Conservation (phyloP, 2,888 invertebrate species). For the Phortica okadai region DNA sequence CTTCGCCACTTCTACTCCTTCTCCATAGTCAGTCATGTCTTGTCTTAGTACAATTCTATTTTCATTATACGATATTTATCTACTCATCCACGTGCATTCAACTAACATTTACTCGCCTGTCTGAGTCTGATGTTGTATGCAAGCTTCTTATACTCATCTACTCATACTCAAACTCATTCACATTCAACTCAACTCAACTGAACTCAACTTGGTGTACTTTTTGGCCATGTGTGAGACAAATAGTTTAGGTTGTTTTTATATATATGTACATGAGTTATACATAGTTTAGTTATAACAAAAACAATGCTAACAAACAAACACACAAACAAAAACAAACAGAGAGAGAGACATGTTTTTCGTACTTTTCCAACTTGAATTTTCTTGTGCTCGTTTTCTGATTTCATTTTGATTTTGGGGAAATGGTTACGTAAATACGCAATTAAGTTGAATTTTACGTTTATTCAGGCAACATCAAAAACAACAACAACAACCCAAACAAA, state of each 20-base stretch:
- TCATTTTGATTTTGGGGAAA: constrained; percentile 60
- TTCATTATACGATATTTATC: constrained; percentile 71
- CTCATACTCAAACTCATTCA: too few species aligned
- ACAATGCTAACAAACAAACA: constrained; percentile 8
- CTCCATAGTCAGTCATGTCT: too few species aligned
- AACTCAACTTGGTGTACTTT: neutral
- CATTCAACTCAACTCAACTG: neutral
- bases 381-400: constrained; percentile 52
- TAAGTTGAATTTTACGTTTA: constrained; percentile 45
- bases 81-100: constrained; percentile 74
- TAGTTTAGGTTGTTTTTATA: constrained; percentile 53
- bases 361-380: constrained; percentile 33
- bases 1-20: too few species aligned
- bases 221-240: constrained; percentile 18
- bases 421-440: constrained; percentile 65
- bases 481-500: neutral
- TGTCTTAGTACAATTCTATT: constrained; percentile 58
- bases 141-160: neutral
- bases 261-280: constrained; percentile 3
- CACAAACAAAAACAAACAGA: neutral
- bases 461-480: neutral
- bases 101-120: constrained; percentile 62
- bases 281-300: neutral
- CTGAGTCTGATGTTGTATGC: constrained; percentile 30
- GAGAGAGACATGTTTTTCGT: constrained; percentile 3